Evolutionary conservation across 2,113 vertebrate species (phyloP).

Genomic region (Grammomys dolichurus): DNA sequence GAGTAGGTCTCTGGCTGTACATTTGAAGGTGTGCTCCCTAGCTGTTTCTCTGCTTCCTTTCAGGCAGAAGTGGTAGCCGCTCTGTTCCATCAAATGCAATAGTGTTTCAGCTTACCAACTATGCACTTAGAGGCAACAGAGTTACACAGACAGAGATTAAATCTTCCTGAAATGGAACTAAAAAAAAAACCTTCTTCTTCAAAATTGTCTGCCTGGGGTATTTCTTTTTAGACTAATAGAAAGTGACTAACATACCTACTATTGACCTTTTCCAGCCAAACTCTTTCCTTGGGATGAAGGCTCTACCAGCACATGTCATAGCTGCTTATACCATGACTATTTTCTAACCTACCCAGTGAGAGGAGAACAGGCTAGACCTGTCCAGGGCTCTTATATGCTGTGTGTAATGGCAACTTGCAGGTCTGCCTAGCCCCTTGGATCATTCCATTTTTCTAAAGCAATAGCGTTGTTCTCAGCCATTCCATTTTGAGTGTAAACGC

Average conservation of each 20-base stretch:
- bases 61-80: no score
- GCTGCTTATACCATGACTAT: neutral
- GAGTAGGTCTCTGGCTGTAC: neutral
- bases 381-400: neutral
- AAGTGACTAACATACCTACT: neutral
- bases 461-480: neutral
- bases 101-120: neutral
- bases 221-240: neutral
- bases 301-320: neutral
- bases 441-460: neutral
- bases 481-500: neutral
- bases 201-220: neutral
- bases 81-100: neutral
- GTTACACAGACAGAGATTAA: neutral
- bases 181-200: neutral
- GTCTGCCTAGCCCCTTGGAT: neutral
- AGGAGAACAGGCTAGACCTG: neutral
- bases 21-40: neutral
- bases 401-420: neutral
- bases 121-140: no score
- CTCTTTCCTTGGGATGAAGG: rapidly evolving
- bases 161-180: neutral
- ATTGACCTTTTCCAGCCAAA: neutral
- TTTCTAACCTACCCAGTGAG: neutral
- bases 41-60: neutral